Conservation (phyloP, 1,140 invertebrate genomes). For the Drosophila bipectinata region DNA sequence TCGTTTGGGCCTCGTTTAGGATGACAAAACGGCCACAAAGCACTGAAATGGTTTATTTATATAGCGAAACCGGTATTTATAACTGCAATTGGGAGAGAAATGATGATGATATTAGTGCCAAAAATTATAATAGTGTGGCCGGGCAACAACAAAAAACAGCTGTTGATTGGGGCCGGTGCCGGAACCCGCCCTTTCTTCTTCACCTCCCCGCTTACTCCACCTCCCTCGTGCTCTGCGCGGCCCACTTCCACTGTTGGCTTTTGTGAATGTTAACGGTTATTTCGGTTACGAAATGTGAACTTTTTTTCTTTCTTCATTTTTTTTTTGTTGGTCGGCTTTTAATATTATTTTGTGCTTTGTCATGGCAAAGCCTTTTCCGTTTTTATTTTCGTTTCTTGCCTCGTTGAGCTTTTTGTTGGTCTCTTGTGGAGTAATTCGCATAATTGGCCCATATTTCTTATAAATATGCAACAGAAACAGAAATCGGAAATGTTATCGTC, state of each 20-base stretch:
- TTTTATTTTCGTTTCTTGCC: slow-evolving; percentile 42
- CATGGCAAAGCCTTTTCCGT: slow-evolving; percentile 52
- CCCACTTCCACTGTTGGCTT: slow-evolving; percentile 20
- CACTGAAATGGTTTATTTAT: slow-evolving; percentile 54
- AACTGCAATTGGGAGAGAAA: slow-evolving; percentile 63
- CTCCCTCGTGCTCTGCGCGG: neutral
- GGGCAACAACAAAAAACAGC: slow-evolving; percentile 53
- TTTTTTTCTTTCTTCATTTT: slow-evolving; percentile 8
- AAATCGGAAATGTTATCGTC: slow-evolving; percentile 67
- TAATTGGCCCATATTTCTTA: slow-evolving; percentile 79
- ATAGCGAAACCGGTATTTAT: slow-evolving; percentile 72
- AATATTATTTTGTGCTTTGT: slow-evolving; percentile 61
- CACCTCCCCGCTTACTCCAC: neutral
- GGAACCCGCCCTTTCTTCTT: neutral
- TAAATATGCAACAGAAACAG: slow-evolving; percentile 67
- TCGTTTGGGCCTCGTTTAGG: slow-evolving; percentile 5
- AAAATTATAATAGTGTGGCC: slow-evolving; percentile 60
- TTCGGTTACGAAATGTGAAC: slow-evolving; percentile 75
- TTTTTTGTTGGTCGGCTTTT: slow-evolving; percentile 38
- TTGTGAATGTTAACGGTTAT: slow-evolving; percentile 69
- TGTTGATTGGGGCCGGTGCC: slow-evolving; percentile 51
- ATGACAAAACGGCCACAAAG: slow-evolving; percentile 32
- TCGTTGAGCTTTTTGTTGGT: slow-evolving; percentile 20
- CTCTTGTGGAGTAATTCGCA: slow-evolving; percentile 65
- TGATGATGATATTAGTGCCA: slow-evolving; percentile 70